Percentiles rank a stretch among this genome's conserved stretches.
phyloP scores from a whole-genome alignment of 2,797 vertebrate species.

The Anolis apletophallus region DNA sequence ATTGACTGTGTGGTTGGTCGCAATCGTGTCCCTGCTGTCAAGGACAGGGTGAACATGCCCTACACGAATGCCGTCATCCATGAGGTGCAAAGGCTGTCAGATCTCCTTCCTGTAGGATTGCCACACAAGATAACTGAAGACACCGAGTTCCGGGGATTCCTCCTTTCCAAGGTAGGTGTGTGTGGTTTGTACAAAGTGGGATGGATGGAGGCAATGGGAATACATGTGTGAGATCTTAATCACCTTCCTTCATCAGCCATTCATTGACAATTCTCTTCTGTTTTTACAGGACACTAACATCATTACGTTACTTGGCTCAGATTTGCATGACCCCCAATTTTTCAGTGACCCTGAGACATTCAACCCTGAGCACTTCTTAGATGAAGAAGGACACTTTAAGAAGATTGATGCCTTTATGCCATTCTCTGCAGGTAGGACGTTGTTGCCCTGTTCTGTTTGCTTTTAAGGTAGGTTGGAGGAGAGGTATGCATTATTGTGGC shows the following conservation, averaged over 20 bases:
- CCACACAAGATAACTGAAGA: background rate
- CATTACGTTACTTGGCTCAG: slow-evolving; percentile 51
- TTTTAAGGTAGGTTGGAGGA: too few species aligned
- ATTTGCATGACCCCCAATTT: slow-evolving; percentile 67
- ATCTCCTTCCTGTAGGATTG: background rate
- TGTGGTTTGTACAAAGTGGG: too few species aligned
- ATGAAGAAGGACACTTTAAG: slow-evolving; percentile 66
- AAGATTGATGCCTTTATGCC: slow-evolving; percentile 71
- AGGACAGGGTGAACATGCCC: slow-evolving; percentile 25
- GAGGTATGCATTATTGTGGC: too few species aligned
- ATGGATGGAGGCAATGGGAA: too few species aligned
- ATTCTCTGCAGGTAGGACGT: slow-evolving; percentile 56
- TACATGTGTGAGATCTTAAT: too few species aligned
- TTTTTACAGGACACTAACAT: slow-evolving; percentile 44
- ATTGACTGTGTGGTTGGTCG: slow-evolving; percentile 8
- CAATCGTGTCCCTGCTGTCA: background rate
- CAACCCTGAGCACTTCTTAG: slow-evolving; percentile 71
- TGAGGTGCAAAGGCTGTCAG: background rate
- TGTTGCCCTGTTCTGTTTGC: too few species aligned
- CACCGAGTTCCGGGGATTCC: slow-evolving; percentile 14
- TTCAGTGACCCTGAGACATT: slow-evolving; percentile 67
- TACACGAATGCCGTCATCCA: slow-evolving; percentile 36
- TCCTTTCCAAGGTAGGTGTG: slow-evolving; percentile 18
- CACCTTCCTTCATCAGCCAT: background rate
- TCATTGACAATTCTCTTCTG: background rate